Evolutionary conservation across 2,888 invertebrate genomes (phyloP).

Genomic region (Hyposoter dolosus): DNA sequence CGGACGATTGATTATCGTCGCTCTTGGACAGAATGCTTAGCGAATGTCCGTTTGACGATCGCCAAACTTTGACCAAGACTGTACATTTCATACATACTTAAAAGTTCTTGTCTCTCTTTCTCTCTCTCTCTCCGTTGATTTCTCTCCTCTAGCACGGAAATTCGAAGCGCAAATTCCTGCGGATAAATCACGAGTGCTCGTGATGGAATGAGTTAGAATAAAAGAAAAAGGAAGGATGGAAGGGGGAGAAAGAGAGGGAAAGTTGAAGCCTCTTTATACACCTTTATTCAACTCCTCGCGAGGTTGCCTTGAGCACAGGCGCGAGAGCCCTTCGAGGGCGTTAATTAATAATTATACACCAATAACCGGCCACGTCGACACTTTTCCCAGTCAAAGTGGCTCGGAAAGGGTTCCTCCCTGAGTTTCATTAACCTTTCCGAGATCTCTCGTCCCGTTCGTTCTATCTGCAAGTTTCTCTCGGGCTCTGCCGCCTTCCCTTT

Average conservation of each 20-base stretch:
- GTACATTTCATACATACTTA: conserved; percentile 32
- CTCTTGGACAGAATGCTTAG: background rate
- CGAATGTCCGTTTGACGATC: background rate
- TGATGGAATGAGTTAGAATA: conserved; percentile 57
- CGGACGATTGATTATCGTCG: background rate
- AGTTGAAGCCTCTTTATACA: conserved; percentile 49
- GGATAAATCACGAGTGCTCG: conserved; percentile 62
- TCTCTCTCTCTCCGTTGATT: conserved; percentile 26
- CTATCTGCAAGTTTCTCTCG: background rate
- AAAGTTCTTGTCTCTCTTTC: conserved; percentile 12
- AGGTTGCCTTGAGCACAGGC: conserved; percentile 46
- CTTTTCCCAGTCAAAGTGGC: conserved; percentile 64
- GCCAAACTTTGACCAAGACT: conserved; percentile 1
- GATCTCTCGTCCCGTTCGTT: conserved; percentile 24
- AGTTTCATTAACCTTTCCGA: conserved; percentile 66
- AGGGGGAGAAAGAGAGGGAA: conserved; percentile 21
- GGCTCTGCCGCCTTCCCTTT: background rate
- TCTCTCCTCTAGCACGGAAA: conserved; percentile 44
- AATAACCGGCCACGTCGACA: conserved; percentile 67
- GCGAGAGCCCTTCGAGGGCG: conserved; percentile 59
- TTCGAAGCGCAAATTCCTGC: conserved; percentile 46
- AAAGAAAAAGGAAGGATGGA: conserved; percentile 4
- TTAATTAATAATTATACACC: conserved; percentile 69
- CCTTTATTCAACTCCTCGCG: conserved; percentile 53
- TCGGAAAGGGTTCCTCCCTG: conserved; percentile 60